A percentile compares a stretch with the other conserved stretches of the same genome.
These are phyloP conservation scores for Heliconius sara DNA, from an alignment of 2,888 invertebrate genomes.

Conservation along the genomic window DNA sequence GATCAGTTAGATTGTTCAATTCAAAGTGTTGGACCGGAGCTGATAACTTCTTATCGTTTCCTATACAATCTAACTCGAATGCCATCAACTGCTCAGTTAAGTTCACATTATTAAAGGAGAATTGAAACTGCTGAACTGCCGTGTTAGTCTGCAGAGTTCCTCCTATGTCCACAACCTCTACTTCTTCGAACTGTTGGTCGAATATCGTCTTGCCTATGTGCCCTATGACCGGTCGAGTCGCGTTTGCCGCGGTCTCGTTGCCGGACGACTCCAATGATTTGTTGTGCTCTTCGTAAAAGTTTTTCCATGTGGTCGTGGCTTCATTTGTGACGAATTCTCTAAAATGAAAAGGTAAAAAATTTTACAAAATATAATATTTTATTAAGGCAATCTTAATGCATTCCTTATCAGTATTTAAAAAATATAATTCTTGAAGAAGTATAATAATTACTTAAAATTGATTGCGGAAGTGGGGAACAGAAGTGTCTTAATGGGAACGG, in stretches of 20 bases:
- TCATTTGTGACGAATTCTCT: slow-evolving; percentile 77
- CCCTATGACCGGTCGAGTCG: slow-evolving; percentile 56
- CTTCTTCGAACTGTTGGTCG: slow-evolving; percentile 72
- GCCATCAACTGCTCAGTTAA: slow-evolving; percentile 62
- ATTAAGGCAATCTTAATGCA: neutral
- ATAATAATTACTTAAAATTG: too few relatives aligned
- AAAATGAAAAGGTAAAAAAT: slow-evolving; percentile 43
- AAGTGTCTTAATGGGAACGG: too few relatives aligned
- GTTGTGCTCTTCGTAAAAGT: slow-evolving; percentile 77
- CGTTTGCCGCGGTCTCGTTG: slow-evolving; percentile 64
- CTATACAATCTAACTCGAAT: slow-evolving; percentile 55
- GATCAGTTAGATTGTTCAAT: slow-evolving; percentile 66
- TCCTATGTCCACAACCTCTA: slow-evolving; percentile 64
- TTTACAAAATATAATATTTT: neutral
- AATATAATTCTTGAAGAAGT: too few relatives aligned
- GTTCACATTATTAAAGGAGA: slow-evolving; percentile 60
- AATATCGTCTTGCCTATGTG: slow-evolving; percentile 70
- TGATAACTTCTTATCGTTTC: slow-evolving; percentile 56
- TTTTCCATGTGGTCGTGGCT: slow-evolving; percentile 79
- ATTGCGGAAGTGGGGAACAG: too few relatives aligned
- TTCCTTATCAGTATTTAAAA: too few relatives aligned
- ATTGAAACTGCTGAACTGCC: slow-evolving; percentile 55
- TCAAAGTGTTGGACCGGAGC: slow-evolving; percentile 65
- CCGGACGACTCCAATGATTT: slow-evolving; percentile 72
- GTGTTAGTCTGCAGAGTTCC: slow-evolving; percentile 50